Evolutionary conservation across 2,888 invertebrate species (phyloP).

Genomic region (Blastobasis lacticolella): DNA sequence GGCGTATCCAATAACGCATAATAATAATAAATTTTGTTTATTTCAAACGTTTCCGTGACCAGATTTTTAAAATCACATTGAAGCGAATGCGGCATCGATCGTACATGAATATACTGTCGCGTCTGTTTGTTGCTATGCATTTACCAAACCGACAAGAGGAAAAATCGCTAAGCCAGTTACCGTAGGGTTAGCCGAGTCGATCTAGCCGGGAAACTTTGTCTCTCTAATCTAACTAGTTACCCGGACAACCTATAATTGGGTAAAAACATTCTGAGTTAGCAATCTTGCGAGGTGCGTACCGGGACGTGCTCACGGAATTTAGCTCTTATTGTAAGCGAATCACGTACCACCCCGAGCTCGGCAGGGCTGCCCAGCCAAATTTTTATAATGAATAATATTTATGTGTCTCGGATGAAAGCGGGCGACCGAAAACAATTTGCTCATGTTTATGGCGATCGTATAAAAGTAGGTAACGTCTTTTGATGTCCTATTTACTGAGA

Average conservation of each 20-base stretch:
- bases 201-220: conserved; percentile 2
- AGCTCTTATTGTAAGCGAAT: conserved; percentile 32
- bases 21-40: too few species aligned
- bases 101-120: too few species aligned
- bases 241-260: conserved; percentile 36
- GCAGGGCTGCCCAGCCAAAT: conserved; percentile 24
- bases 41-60: too few species aligned
- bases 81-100: too few species aligned
- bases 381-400: conserved; percentile 35
- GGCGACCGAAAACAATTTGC: conserved; percentile 32
- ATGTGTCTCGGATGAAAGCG: conserved; percentile 28
- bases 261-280: conserved; percentile 41
- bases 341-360: conserved; percentile 38
- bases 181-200: background rate
- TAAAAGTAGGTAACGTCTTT: too few species aligned
- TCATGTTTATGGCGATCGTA: conserved; percentile 2
- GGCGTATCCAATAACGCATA: too few species aligned
- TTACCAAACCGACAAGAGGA: too few species aligned
- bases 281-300: conserved; percentile 27
- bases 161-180: too few species aligned
- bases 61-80: too few species aligned
- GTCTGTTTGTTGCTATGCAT: too few species aligned
- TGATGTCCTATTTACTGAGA: too few species aligned
- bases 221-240: conserved; percentile 22
- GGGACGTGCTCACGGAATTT: conserved; percentile 29